Evolutionary conservation across 2,797 vertebrate genomes (phyloP).

Genomic region (Poeciliopsis turneri): DNA sequence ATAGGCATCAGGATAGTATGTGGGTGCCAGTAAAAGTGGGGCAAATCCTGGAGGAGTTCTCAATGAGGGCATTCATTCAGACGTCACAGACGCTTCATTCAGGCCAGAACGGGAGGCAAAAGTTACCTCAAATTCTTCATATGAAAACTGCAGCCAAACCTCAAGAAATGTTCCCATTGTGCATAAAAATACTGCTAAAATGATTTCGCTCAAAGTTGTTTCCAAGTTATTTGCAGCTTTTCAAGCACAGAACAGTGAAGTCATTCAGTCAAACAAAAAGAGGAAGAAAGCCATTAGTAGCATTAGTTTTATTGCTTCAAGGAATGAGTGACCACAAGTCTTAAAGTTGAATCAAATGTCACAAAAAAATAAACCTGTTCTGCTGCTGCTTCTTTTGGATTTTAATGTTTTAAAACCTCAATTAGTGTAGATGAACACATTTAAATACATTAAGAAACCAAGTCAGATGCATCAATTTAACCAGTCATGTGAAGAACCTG

Average conservation of each 20-base stretch:
- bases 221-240: background rate
- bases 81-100: slow-evolving; percentile 37
- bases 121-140: slow-evolving; percentile 29
- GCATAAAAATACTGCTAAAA: background rate
- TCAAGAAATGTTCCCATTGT: background rate
- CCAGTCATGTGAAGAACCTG: background rate
- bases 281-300: background rate
- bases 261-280: background rate
- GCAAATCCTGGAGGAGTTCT: slow-evolving; percentile 48
- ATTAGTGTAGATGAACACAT: background rate
- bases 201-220: background rate
- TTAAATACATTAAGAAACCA: background rate
- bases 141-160: background rate
- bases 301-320: background rate
- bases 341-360: background rate
- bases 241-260: background rate
- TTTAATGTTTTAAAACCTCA: background rate
- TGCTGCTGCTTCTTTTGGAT: background rate
- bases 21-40: slow-evolving; percentile 31
- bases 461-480: background rate
- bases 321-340: background rate
- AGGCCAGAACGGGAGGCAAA: background rate
- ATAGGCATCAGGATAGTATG: slow-evolving; percentile 11
- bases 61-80: slow-evolving; percentile 68
- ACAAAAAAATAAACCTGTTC: background rate